Percentiles rank a stretch among this genome's conserved stretches.
Evolutionary conservation across 2,888 invertebrate genomes (phyloP).

Genomic region (Clanis bilineata): DNA sequence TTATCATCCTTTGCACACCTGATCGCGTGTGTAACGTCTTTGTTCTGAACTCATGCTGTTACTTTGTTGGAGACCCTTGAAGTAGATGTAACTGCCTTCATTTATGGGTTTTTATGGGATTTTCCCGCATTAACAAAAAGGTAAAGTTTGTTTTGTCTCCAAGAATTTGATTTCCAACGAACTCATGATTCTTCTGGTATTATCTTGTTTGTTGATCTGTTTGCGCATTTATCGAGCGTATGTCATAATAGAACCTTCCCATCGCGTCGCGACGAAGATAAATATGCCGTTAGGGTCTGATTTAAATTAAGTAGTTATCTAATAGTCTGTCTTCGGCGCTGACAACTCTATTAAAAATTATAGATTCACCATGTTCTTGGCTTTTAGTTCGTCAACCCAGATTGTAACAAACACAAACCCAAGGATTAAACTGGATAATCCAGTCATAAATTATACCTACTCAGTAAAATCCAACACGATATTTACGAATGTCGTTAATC

Average conservation of each 20-base stretch:
- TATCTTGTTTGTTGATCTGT: no score
- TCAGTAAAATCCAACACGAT: background rate
- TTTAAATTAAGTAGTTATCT: no score
- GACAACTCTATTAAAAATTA: background rate
- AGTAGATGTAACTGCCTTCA: background rate
- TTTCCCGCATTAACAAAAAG: no score
- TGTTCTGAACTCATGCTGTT: background rate
- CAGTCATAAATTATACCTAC: constrained; percentile 3
- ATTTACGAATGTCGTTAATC: constrained; percentile 44
- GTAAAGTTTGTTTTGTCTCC: no score
- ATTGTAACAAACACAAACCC: background rate
- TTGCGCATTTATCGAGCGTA: no score
- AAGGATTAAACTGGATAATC: background rate
- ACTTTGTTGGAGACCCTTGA: background rate
- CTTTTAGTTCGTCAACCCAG: background rate
- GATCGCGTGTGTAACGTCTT: background rate
- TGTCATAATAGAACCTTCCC: no score
- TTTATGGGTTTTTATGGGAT: no score
- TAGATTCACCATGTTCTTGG: background rate
- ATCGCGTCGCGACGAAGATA: no score
- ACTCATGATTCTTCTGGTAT: no score
- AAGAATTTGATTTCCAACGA: no score
- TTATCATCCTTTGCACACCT: background rate
- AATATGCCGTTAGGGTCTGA: no score
- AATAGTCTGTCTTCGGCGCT: no score